These are phyloP conservation scores for Halictus rubicundus DNA, from an alignment of 1,140 invertebrate species.

Conservation along the genomic window DNA sequence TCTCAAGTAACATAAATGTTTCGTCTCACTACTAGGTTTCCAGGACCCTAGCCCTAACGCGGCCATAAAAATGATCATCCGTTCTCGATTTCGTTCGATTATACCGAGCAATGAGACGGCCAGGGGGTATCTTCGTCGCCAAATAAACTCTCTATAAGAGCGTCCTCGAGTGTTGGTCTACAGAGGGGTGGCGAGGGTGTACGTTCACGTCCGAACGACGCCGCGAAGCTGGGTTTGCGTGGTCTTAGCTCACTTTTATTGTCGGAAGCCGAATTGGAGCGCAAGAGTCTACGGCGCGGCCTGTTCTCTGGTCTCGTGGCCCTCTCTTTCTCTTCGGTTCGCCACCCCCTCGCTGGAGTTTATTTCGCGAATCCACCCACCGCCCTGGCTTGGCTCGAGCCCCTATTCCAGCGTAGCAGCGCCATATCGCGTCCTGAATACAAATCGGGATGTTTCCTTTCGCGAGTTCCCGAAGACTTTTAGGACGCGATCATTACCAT, in stretches of 20 bases:
- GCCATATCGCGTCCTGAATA: constrained; percentile 70
- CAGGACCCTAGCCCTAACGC: too few relatives aligned
- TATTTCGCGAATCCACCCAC: constrained; percentile 70
- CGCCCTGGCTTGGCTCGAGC: constrained; percentile 52
- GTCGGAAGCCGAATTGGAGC: constrained; percentile 61
- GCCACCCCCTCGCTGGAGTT: constrained; percentile 54
- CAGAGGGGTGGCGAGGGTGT: not conserved
- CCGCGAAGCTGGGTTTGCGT: constrained; percentile 17
- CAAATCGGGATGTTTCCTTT: constrained; percentile 74
- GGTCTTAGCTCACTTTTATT: constrained; percentile 66
- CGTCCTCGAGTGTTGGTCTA: constrained; percentile 8
- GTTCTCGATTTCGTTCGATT: constrained; percentile 55
- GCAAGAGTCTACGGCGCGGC: constrained; percentile 42
- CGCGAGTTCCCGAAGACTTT: constrained; percentile 64
- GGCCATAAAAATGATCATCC: constrained; percentile 38
- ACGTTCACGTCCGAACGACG: constrained; percentile 26
- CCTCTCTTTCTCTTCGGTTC: not conserved
- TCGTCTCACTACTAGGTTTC: too few relatives aligned
- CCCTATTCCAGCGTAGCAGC: constrained; percentile 28
- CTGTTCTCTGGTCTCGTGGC: constrained; percentile 43
- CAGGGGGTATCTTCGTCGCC: constrained; percentile 29
- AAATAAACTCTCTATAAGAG: constrained; percentile 46
- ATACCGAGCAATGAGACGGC: constrained; percentile 48
- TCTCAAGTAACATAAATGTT: too few relatives aligned
- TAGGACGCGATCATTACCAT: constrained; percentile 74